phyloP scores from a whole-genome alignment of 2,113 vertebrate genomes.

The Heliornis fulica region DNA sequence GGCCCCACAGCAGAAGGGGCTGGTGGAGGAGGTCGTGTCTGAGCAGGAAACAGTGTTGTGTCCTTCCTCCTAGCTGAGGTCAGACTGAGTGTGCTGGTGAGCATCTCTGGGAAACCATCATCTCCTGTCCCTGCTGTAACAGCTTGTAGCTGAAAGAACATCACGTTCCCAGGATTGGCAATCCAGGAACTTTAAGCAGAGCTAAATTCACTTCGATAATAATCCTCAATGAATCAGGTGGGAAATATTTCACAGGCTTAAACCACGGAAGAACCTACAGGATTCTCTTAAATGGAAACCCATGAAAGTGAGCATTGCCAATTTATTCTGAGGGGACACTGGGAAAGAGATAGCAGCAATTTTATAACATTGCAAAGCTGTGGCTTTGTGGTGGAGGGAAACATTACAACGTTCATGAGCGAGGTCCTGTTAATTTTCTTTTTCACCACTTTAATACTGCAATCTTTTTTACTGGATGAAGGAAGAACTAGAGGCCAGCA shows the following conservation, averaged over 20 bases:
- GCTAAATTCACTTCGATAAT: background rate
- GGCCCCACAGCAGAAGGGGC: background rate
- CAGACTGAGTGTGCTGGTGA: background rate
- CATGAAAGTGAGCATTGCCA: background rate
- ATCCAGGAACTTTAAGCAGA: background rate
- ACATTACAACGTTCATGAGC: background rate
- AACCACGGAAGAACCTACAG: background rate
- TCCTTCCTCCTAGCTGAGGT: background rate
- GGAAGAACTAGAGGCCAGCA: slow-evolving; percentile 7
- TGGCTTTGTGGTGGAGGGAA: background rate
- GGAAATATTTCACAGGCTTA: background rate
- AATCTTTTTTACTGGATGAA: background rate
- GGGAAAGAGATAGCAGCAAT: background rate
- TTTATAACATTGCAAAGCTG: background rate
- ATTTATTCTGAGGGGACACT: background rate
- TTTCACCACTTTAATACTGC: background rate
- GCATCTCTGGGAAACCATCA: background rate
- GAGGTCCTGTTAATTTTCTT: background rate
- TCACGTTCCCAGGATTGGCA: background rate
- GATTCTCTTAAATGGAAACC: background rate
- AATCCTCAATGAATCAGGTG: background rate
- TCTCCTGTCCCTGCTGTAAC: background rate
- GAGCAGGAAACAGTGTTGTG: background rate
- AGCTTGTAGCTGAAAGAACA: background rate
- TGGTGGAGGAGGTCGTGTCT: background rate